Base-by-base conservation (phyloP, 1,140 invertebrate genomes). In the Caenorhabditis remanei region DNA sequence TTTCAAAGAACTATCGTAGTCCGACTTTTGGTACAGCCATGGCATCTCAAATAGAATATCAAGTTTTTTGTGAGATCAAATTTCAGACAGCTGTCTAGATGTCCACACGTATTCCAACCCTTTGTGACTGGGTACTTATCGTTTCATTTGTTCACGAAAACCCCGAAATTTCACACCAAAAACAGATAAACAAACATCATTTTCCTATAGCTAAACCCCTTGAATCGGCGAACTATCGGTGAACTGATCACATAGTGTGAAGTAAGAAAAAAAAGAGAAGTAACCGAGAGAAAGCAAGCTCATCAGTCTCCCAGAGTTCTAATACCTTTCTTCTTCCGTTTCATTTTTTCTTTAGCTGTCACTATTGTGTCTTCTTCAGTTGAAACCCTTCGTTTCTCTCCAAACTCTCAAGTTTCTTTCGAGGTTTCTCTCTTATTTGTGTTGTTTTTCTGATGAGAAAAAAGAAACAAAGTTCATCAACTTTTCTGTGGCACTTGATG, bases 61-160 rank as follows among this genome's bases (percentile, higher is more conserved):
- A 63, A 43, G 65, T 71, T 43, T 71, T 71, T 71, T 71, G 6
- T 71, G 65, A 2, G 40, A 71, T 71, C 65, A 71, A 46, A 71
- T 48, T 79, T 79, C 71, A 79, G 71, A 50, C 71, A 50, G 71
- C 46, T 24, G n/a, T 79, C 40, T 24, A 48, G 61, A 63, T 63
- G 61, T 11, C 43, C 8, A n/a, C 9, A 32, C 11, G 46, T 71
- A 71, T 46, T 79, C n/a, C 46, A 79, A 50, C 43, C n/a, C 6
- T 40, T 79, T 3, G 46, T 79, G 71, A 79, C 46, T 79, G 14
- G 71, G 40, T 53, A 79, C 71, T 79, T 50, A 79, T 79, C 71
- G 71, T 79, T 79, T 79, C 46, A 79, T 79, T 79, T 79, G 71
- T 79, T 79, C 71, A 79, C 71, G 71, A 79, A 79, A 79, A n/a